Percentiles rank a stretch among this genome's conserved stretches.
phyloP scores from a whole-genome alignment of 2,797 vertebrate species.

The Babyrousa celebensis region DNA sequence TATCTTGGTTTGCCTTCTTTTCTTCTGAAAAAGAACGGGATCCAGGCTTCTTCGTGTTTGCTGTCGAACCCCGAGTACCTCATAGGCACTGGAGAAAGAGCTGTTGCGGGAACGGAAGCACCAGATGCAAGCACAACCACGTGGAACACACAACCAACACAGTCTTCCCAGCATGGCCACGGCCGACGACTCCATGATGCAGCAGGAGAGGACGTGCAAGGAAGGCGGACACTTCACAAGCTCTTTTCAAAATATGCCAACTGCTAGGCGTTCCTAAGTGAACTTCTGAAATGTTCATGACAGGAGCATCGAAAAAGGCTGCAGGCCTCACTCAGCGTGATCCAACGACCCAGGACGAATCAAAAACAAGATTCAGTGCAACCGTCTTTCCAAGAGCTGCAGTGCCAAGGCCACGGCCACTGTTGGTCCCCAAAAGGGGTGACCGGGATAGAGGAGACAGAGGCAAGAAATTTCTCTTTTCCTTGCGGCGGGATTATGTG shows the following conservation, averaged over 20 bases:
- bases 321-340: slow-evolving; percentile 50
- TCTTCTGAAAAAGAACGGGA: not conserved
- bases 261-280: not conserved
- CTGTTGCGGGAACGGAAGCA: not conserved
- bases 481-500: slow-evolving; percentile 49
- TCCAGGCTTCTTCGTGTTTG: not conserved
- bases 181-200: accelerated
- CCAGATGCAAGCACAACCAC: not conserved
- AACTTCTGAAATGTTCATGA: slow-evolving; percentile 16
- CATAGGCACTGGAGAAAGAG: not conserved
- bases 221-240: accelerated
- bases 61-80: not conserved
- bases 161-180: not conserved
- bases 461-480: slow-evolving; percentile 54
- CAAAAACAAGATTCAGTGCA: not conserved
- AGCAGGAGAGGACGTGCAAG: not conserved
- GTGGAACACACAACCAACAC: not conserved
- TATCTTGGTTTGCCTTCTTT: not conserved
- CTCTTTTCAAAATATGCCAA: not conserved
- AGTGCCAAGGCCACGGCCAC: not conserved
- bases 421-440: not conserved
- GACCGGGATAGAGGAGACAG: not conserved
- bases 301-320: not conserved
- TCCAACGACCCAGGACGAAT: slow-evolving; percentile 33
- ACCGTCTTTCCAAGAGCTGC: not conserved